Percentiles rank a stretch among this genome's conserved stretches.
Evolutionary conservation across 1,140 invertebrate genomes (phyloP).

Genomic region (Scaptodrosophila lebanonensis): DNA sequence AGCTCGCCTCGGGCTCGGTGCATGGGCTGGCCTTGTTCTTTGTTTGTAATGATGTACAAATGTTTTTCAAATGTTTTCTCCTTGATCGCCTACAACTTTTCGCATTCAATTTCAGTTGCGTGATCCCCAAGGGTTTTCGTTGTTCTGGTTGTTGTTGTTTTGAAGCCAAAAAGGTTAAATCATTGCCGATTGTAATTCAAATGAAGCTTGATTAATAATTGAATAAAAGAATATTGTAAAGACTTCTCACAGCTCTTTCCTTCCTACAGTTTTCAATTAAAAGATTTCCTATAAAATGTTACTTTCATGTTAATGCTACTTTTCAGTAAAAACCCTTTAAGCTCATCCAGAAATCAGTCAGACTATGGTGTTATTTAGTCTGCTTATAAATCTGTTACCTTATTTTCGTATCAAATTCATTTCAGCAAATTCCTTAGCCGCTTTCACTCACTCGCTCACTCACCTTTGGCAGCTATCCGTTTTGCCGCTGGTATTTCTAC

Average conservation of each 20-base stretch:
- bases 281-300: no score
- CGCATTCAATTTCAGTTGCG: slow-evolving; percentile 64
- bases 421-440: not conserved
- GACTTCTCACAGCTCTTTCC: no score
- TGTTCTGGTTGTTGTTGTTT: slow-evolving; percentile 16
- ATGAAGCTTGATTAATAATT: no score
- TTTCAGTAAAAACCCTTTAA: no score
- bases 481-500: slow-evolving; percentile 61
- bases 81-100: slow-evolving; percentile 44
- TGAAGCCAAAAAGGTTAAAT: slow-evolving; percentile 15
- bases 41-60: slow-evolving; percentile 38
- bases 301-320: no score
- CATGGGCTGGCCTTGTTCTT: slow-evolving; percentile 24
- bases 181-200: no score
- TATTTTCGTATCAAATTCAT: no score
- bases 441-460: slow-evolving; percentile 24
- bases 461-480: slow-evolving; percentile 71
- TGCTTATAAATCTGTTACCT: no score
- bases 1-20: not conserved
- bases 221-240: no score
- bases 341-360: no score
- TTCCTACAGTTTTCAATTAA: no score
- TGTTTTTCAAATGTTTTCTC: slow-evolving; percentile 49
- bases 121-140: slow-evolving; percentile 7
- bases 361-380: no score